Evolutionary conservation across 2,888 invertebrate genomes (phyloP).

Genomic region (Polyommatus iphigenia): DNA sequence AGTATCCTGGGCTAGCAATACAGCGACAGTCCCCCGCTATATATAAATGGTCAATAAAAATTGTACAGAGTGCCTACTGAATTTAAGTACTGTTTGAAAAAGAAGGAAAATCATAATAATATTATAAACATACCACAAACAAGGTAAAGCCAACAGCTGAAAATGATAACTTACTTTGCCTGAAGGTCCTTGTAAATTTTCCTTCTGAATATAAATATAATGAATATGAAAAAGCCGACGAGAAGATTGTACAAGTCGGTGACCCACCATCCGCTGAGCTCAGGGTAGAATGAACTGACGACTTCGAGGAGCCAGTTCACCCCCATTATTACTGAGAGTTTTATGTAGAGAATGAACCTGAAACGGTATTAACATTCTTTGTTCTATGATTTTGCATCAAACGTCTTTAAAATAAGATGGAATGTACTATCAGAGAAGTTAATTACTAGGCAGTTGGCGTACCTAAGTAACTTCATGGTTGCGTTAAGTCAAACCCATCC

Average conservation of each 20-base stretch:
- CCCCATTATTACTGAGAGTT: constrained; percentile 68
- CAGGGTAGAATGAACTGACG: constrained; percentile 53
- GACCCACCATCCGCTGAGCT: constrained; percentile 53
- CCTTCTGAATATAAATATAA: constrained; percentile 67
- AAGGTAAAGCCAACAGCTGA: neutral
- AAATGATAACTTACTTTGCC: constrained; percentile 50
- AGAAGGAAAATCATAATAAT: too few relatives aligned
- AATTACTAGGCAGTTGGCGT: too few relatives aligned
- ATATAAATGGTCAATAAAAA: too few relatives aligned
- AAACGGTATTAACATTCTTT: neutral
- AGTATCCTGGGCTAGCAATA: too few relatives aligned
- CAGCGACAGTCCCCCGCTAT: too few relatives aligned
- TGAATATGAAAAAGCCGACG: constrained; percentile 62
- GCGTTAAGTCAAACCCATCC: too few relatives aligned
- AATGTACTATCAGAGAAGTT: too few relatives aligned
- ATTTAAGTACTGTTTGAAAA: too few relatives aligned
- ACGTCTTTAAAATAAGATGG: too few relatives aligned
- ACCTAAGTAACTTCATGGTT: too few relatives aligned
- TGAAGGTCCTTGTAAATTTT: constrained; percentile 55
- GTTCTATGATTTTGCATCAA: neutral
- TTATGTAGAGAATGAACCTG: constrained; percentile 66
- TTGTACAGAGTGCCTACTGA: too few relatives aligned
- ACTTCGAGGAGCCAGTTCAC: constrained; percentile 69
- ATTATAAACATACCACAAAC: too few relatives aligned
- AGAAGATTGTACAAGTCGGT: constrained; percentile 63